Conservation (phyloP, 2,113 vertebrate genomes). For the Amblyornis subalaris region DNA sequence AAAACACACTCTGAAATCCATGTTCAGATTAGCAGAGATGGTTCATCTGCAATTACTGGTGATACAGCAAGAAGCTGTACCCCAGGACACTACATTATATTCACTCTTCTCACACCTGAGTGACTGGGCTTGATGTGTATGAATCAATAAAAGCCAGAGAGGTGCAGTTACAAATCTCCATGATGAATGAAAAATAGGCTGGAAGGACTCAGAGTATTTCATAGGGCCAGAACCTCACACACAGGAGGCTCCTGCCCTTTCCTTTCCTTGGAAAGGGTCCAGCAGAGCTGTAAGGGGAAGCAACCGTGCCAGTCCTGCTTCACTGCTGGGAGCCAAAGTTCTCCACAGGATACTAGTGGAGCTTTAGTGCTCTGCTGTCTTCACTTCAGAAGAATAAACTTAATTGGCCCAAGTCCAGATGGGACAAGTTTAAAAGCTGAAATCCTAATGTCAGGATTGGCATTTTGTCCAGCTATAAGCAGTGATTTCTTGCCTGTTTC, state of each 20-base stretch:
- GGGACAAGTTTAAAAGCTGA: background rate
- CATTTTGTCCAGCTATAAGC: background rate
- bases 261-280: background rate
- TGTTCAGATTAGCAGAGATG: background rate
- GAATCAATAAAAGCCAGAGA: background rate
- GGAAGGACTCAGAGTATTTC: background rate
- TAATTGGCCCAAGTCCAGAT: background rate
- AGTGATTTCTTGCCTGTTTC: background rate
- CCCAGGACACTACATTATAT: constrained; percentile 8
- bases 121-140: background rate
- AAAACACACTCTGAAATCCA: background rate
- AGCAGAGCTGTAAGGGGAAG: background rate
- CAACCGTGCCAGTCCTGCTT: background rate
- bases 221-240: background rate
- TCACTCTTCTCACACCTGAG: background rate
- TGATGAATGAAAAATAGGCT: background rate
- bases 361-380: background rate
- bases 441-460: background rate
- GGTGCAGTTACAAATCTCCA: background rate
- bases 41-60: background rate
- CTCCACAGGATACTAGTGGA: background rate
- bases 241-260: background rate
- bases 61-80: background rate
- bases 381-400: background rate
- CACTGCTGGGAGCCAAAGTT: background rate